phyloP scores from a whole-genome alignment of 1,140 invertebrate genomes.

The Aleiodes sp. region DNA sequence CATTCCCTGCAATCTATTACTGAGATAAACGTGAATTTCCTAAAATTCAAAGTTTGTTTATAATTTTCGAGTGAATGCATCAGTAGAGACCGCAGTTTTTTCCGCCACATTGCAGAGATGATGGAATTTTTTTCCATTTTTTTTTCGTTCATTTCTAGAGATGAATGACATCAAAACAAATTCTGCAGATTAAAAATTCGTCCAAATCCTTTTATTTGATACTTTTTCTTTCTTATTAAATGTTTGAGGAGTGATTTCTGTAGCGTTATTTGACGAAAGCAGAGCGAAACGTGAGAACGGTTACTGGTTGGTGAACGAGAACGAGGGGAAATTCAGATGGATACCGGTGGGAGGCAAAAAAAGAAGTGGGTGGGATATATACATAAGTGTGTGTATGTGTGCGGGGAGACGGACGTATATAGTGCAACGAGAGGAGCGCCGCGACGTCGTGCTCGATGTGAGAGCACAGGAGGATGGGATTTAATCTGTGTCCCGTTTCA shows the following conservation, averaged over 20 bases:
- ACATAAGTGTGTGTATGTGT: slow-evolving; percentile 10
- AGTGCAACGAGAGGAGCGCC: slow-evolving; percentile 22
- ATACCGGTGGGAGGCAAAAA: slow-evolving; percentile 18
- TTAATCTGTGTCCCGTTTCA: slow-evolving; percentile 68
- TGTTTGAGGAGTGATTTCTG: too few species aligned
- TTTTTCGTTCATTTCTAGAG: too few species aligned
- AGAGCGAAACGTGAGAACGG: slow-evolving; percentile 23
- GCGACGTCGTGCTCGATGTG: slow-evolving; percentile 44
- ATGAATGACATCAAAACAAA: too few species aligned
- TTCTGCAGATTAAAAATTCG: too few species aligned
- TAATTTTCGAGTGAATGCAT: slow-evolving; percentile 48
- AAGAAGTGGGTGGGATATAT: slow-evolving; percentile 19
- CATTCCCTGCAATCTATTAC: not conserved
- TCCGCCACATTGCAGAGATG: too few species aligned
- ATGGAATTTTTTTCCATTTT: too few species aligned
- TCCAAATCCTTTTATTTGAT: too few species aligned
- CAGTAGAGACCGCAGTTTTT: slow-evolving; percentile 32
- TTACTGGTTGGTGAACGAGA: slow-evolving; percentile 27
- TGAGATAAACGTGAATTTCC: not conserved
- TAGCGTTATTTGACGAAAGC: slow-evolving; percentile 3
- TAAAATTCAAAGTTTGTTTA: slow-evolving; percentile 39
- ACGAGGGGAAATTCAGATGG: slow-evolving; percentile 16
- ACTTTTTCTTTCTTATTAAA: too few species aligned
- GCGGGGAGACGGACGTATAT: slow-evolving; percentile 27
- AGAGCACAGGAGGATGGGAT: slow-evolving; percentile 59